Evolutionary conservation across 2,888 invertebrate species (phyloP), one percentile per base, ranked within the genome.

Genomic region (Sarcophaga subvicina): DNA sequence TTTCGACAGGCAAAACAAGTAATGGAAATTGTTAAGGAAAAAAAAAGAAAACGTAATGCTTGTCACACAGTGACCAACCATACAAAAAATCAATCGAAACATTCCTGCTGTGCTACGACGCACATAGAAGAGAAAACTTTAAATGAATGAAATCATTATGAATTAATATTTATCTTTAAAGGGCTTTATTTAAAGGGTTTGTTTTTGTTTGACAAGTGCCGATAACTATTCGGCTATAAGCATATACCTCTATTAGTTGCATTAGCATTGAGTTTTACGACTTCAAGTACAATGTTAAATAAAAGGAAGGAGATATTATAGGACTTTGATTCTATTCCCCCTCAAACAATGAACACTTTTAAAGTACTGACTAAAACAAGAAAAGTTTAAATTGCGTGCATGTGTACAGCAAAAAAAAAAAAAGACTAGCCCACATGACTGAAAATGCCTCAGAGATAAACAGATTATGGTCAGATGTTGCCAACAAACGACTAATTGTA

Each of bases 381-480:
- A n/a, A 71, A 71, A 54, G 12, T 12, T 54, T 54, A 14, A 17
- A 8, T 47, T 49, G 64, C 54, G 49, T 66, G 22, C 22, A 54
- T 49, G 64, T 66, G 1, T 54, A 22, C 11, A 22, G 10, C 20
- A 27, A 10, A 62, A 27, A 54, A 54, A 62, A 27, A 54, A 54
- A 54, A 54, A 54, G 1, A 2, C 4, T 54, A 17, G 17, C 17
- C 54, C 69, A n/a, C 62, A 81, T 72, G 67, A 83, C 49, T 62
- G 77, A 72, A 63, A 54, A 49, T 84, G 75, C 47, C 75, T 49
- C 47, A 76, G 66, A 82, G 77, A 77, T 73, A 86, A 80, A 83
- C 67, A 80, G 83, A 86, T 86, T 86, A 86, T 83, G 83, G 86
- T 86, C 83, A 86, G 77, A 76, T 80, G 86, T 77, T 80, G 60